phyloP scores from a whole-genome alignment of 2,797 vertebrate species.

The Premnoplex brunnescens region DNA sequence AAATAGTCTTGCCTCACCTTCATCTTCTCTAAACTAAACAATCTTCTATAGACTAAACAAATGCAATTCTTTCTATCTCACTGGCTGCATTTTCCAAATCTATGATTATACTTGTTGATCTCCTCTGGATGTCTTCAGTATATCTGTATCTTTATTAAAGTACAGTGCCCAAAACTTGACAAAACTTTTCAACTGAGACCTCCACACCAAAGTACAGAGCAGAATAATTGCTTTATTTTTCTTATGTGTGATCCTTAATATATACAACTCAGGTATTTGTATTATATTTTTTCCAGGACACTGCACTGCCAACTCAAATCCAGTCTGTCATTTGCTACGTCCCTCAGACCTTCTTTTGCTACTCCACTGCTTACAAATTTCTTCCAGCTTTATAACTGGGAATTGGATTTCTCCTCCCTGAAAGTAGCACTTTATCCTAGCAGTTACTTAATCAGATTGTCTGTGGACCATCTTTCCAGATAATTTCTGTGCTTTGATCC shows the following conservation, averaged over 20 bases:
- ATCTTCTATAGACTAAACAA: slow-evolving; percentile 44
- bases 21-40: neutral
- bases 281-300: neutral
- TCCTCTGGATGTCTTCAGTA: neutral
- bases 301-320: neutral
- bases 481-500: neutral
- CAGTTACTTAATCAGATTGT: neutral
- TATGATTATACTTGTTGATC: neutral
- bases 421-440: neutral
- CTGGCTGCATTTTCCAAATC: neutral
- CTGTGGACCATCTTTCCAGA: neutral
- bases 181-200: neutral
- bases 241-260: neutral
- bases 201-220: neutral
- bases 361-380: neutral
- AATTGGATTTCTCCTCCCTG: neutral
- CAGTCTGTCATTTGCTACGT: neutral
- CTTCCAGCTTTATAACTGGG: neutral
- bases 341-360: neutral
- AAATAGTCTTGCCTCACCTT: neutral
- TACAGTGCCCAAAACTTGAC: neutral
- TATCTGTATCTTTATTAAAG: neutral
- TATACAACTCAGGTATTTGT: neutral
- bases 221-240: neutral
- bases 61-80: neutral